Evolutionary conservation across 2,888 invertebrate species (phyloP).

Genomic region (Dione juno): DNA sequence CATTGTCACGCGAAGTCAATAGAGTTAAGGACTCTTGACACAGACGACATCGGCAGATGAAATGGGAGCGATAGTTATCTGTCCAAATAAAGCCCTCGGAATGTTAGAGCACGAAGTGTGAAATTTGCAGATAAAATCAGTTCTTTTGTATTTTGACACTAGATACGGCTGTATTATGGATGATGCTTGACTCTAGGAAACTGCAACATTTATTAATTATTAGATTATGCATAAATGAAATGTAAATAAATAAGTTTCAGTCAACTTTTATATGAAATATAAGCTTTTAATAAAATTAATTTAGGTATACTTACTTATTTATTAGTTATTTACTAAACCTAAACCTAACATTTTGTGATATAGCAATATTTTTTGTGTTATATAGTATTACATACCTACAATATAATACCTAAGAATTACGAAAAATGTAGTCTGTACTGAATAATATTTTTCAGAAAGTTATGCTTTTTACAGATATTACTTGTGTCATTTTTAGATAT

Average conservation of each 20-base stretch:
- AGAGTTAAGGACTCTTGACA: constrained; percentile 51
- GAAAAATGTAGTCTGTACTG: no score
- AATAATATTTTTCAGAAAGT: no score
- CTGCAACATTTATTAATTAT: constrained; percentile 8
- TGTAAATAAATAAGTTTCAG: background rate
- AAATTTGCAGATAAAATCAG: constrained; percentile 75
- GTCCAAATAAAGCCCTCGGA: constrained; percentile 65
- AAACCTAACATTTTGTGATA: no score
- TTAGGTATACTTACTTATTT: background rate
- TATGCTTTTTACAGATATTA: no score
- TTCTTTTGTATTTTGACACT: constrained; percentile 52
- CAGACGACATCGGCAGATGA: constrained; percentile 53
- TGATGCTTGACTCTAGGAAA: background rate
- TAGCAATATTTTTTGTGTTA: no score
- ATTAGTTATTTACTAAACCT: no score
- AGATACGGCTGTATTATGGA: constrained; percentile 46
- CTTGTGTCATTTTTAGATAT: no score
- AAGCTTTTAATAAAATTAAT: background rate
- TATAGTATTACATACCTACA: no score
- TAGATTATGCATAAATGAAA: constrained; percentile 3
- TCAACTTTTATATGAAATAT: background rate
- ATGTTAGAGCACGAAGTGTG: constrained; percentile 71
- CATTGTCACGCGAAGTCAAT: constrained; percentile 58
- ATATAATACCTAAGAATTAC: no score
- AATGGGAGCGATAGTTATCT: constrained; percentile 70